Conservation (phyloP, 1,140 invertebrate species). For the Drepana arcuata region DNA sequence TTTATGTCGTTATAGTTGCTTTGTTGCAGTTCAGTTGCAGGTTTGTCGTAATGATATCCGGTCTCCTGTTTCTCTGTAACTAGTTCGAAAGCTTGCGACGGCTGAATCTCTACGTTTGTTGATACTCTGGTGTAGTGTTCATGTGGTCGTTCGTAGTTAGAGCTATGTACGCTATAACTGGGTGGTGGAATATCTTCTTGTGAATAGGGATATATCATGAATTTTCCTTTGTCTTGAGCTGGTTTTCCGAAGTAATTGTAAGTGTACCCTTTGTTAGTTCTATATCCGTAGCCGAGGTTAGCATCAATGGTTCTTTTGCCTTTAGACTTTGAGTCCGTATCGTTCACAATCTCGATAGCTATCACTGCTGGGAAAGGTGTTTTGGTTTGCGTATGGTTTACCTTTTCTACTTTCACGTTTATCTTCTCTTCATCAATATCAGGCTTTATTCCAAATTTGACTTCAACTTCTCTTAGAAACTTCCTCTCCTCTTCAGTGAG, state of each 20-base stretch:
- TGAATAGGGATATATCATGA: conserved; percentile 74
- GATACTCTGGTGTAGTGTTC: conserved; percentile 15
- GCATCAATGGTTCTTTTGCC: conserved; percentile 74
- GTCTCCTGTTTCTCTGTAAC: conserved; percentile 52
- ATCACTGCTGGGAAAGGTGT: conserved; percentile 68
- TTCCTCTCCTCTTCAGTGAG: conserved; percentile 60
- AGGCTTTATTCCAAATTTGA: conserved; percentile 61
- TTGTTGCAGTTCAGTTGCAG: conserved; percentile 29
- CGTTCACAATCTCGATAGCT: conserved; percentile 74
- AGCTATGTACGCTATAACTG: conserved; percentile 13
- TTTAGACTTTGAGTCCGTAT: conserved; percentile 63
- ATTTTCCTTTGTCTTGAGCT: conserved; percentile 65
- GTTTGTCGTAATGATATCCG: conserved; percentile 39
- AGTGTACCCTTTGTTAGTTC: conserved; percentile 66
- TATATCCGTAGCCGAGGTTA: conserved; percentile 72
- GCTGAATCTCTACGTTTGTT: conserved; percentile 60
- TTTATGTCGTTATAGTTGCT: conserved; percentile 27
- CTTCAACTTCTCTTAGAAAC: conserved; percentile 66
- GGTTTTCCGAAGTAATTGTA: conserved; percentile 65
- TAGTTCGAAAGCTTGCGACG: conserved; percentile 64
- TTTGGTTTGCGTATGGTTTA: conserved; percentile 20
- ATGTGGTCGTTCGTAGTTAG: conserved; percentile 14
- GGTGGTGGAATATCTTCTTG: conserved; percentile 71
- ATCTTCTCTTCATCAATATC: conserved; percentile 35
- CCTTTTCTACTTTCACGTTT: conserved; percentile 17